Evolutionary conservation across 2,797 vertebrate genomes (phyloP), one percentile per base, ranked within the genome.

Genomic region (Phylloscopus collybita): DNA sequence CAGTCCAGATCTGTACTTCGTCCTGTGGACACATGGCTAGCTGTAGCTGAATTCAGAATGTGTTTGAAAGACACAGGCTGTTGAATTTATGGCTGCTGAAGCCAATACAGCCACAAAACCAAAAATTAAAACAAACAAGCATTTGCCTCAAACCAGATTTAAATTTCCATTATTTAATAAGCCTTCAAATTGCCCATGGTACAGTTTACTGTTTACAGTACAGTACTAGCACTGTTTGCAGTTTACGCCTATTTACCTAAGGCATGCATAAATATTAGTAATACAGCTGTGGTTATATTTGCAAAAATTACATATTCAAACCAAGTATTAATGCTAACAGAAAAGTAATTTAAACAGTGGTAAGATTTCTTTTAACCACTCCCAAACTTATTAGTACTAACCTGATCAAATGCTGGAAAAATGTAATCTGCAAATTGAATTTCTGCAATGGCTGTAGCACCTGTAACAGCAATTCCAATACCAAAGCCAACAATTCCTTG

Each of bases 391-490:
- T 74, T 51, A 61, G 17, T 32, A 97, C 98, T 86, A 93, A 99
- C 99, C 98, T 99, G 99, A 98, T 99, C 99, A 97, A 99, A 99
- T 21, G 99, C 99, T 80, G 99, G 99, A 94, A 97, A 99, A 96
- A 99, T 99, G 94, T 99, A 99, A 97, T 99, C 99, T 26, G 99
- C 99, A 98, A 99, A 99, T 92, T 99, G 99, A 97, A 99, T 99
- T 98, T 99, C 99, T 23, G 99, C 99, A 70, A 99, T 99, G 82
- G 99, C 99, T 16, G 99, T 99, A 90, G 99, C 99, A 85, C 99
- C 99, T 47, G 99, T 98, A 49, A 98, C 98, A 32, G 99, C 99
- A 61, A 98, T 97, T 92, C 99, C 99, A 53, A 99, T 99, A 93
- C 99, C 99, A 96, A 99, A 99, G 90, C 99, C 99, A 97, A 99